phyloP scores from a whole-genome alignment of 2,888 invertebrate species.

The Gibbula magus region DNA sequence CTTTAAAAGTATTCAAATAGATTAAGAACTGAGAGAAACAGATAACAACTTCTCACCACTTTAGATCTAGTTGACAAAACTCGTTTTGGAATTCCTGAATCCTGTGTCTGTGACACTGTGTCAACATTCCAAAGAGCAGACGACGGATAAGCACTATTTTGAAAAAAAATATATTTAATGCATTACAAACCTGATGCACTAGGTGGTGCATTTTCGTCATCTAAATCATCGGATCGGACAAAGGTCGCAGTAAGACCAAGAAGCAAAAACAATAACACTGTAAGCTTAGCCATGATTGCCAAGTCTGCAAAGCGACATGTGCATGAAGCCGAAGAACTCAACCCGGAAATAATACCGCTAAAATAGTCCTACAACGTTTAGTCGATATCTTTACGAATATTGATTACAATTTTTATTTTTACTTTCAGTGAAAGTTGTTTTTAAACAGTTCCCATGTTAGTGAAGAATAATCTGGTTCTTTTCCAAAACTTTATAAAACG shows the following conservation, averaged over 20 bases:
- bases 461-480: too few relatives aligned
- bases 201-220: background rate
- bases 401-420: too few relatives aligned
- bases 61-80: too few relatives aligned
- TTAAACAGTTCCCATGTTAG: too few relatives aligned
- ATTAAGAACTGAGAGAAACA: too few relatives aligned
- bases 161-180: background rate
- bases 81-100: too few relatives aligned
- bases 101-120: too few relatives aligned
- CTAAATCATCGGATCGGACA: slow-evolving; percentile 24
- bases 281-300: slow-evolving; percentile 23
- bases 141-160: too few relatives aligned
- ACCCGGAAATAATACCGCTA: background rate
- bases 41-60: too few relatives aligned
- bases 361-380: background rate
- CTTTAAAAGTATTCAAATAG: too few relatives aligned
- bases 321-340: background rate
- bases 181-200: background rate
- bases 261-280: slow-evolving; percentile 27
- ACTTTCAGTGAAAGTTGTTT: too few relatives aligned
- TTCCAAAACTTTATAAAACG: background rate
- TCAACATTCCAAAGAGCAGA: too few relatives aligned
- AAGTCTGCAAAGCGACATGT: background rate
- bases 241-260: background rate
- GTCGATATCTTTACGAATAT: background rate